These are phyloP conservation scores for Idris sp. DNA, from an alignment of 1,140 invertebrate genomes.

Conservation along the genomic window DNA sequence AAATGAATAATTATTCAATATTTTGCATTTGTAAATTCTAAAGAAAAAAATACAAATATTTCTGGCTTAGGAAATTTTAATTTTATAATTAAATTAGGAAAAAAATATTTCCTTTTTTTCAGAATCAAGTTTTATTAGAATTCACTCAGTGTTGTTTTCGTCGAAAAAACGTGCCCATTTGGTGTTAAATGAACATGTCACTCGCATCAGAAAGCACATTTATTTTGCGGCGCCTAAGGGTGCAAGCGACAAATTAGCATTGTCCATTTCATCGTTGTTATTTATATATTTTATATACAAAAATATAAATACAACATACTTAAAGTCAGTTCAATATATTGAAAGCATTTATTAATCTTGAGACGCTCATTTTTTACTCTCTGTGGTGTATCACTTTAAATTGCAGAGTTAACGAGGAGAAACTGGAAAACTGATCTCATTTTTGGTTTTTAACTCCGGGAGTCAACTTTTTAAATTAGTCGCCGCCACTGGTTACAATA, in stretches of 20 bases:
- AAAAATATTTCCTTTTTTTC: no score
- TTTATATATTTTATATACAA: constrained; percentile 12
- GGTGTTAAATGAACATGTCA: constrained; percentile 40
- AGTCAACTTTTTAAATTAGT: constrained; percentile 11
- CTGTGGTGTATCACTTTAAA: no score
- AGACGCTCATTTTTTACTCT: no score
- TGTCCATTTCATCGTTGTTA: constrained; percentile 19
- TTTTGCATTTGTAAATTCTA: no score
- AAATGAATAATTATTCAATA: no score
- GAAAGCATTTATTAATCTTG: no score
- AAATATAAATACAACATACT: no score
- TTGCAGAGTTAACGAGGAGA: constrained; percentile 42
- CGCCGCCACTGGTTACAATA: constrained; percentile 36
- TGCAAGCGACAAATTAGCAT: constrained; percentile 34
- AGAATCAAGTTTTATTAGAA: constrained; percentile 14
- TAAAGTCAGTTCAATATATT: no score
- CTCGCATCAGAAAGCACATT: constrained; percentile 24
- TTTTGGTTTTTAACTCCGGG: constrained; percentile 19
- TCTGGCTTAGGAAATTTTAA: no score
- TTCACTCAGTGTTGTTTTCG: constrained; percentile 18
- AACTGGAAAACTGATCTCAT: constrained; percentile 26
- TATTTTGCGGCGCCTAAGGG: constrained; percentile 26
- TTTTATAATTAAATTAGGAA: no score
- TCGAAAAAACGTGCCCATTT: constrained; percentile 18
- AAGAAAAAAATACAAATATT: no score